Evolutionary conservation across 2,113 vertebrate species (phyloP).

Genomic region (Charadrius vociferus): DNA sequence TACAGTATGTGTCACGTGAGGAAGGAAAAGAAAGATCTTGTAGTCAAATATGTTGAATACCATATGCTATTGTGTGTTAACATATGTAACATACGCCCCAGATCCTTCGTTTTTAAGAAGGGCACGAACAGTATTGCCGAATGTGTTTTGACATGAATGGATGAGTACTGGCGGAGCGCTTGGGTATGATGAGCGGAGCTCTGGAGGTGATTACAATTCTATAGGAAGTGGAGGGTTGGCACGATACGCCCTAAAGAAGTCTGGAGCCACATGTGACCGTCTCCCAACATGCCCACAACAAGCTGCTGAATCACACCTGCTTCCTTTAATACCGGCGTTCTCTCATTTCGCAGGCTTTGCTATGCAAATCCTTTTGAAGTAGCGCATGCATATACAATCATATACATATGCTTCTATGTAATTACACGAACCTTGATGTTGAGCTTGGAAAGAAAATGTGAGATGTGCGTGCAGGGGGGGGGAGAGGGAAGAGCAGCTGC

Average conservation of each 20-base stretch:
- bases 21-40: not conserved
- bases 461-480: not conserved
- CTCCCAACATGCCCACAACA: not conserved
- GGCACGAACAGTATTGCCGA: not conserved
- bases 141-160: not conserved
- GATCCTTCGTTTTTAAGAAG: not conserved
- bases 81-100: fast-evolving
- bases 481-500: not conserved
- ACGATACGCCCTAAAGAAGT: not conserved
- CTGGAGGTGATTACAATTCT: not conserved
- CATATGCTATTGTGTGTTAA: too few species aligned
- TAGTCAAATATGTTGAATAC: not conserved
- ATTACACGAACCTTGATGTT: not conserved
- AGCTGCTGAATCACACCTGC: constrained; percentile 50
- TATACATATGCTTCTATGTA: not conserved
- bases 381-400: not conserved
- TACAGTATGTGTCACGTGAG: fast-evolving
- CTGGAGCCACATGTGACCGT: not conserved
- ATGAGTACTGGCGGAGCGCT: not conserved
- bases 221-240: not conserved
- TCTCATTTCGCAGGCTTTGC: constrained; percentile 32
- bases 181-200: not conserved
- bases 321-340: not conserved
- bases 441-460: not conserved
- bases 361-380: constrained; percentile 12